Conservation (phyloP, 2,113 vertebrate species). For the Thinocorus orbignyianus region DNA sequence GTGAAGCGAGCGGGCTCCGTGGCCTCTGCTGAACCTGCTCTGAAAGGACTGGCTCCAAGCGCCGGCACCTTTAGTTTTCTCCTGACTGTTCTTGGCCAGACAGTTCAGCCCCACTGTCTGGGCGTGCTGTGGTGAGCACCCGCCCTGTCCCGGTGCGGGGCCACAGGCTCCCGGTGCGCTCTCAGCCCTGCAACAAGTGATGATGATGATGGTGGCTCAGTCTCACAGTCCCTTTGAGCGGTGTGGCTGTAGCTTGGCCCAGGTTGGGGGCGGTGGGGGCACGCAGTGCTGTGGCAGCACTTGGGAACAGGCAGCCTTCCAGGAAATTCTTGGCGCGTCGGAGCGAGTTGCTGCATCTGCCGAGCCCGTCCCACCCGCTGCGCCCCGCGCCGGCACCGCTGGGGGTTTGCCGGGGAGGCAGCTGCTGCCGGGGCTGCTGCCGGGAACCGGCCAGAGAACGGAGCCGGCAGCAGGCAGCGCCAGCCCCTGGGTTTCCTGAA, state of each 20-base stretch:
- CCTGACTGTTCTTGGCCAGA: no score
- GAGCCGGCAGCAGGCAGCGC: background rate
- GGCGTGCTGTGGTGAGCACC: background rate
- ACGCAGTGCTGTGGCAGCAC: fast-evolving
- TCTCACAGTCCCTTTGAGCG: background rate
- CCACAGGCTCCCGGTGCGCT: fast-evolving
- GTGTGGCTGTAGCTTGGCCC: background rate
- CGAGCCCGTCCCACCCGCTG: background rate
- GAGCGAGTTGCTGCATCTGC: no score
- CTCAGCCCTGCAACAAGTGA: fast-evolving
- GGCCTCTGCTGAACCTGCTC: background rate
- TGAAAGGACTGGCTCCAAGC: background rate
- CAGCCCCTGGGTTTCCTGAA: background rate
- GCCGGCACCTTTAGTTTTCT: background rate
- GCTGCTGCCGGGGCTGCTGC: background rate
- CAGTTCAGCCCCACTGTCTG: fast-evolving
- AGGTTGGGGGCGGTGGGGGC: background rate
- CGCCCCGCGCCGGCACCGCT: fast-evolving
- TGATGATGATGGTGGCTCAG: fast-evolving
- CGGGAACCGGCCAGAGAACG: background rate
- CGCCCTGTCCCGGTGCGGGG: fast-evolving
- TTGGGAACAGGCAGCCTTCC: background rate
- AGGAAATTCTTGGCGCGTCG: background rate
- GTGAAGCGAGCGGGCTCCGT: background rate
- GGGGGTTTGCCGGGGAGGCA: background rate